Percentiles rank a stretch among this genome's conserved stretches.
phyloP scores from a whole-genome alignment of 2,113 vertebrate genomes.

The Pipa parva region DNA sequence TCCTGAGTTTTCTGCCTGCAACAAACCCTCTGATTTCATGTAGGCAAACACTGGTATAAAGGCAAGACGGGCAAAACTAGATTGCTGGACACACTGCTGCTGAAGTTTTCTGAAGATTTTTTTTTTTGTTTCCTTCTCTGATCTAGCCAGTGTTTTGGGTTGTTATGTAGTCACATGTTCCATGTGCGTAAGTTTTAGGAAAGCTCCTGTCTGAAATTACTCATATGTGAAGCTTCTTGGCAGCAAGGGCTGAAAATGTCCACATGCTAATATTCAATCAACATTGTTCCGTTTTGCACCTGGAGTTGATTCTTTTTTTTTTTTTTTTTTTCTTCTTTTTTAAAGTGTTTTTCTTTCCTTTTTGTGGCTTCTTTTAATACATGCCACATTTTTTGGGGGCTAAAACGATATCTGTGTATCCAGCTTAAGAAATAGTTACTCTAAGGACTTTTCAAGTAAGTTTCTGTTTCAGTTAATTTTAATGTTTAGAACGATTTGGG shows the following conservation, averaged over 20 bases:
- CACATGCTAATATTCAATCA: background rate
- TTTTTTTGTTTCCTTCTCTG: background rate
- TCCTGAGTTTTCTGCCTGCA: slow-evolving; percentile 1
- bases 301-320: background rate
- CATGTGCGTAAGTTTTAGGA: slow-evolving; percentile 21
- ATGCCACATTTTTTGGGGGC: background rate
- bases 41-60: slow-evolving; percentile 16
- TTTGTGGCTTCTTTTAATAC: background rate
- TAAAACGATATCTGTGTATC: background rate
- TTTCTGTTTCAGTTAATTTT: background rate
- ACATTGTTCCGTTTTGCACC: background rate
- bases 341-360: background rate
- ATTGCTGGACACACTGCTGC: background rate
- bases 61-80: background rate
- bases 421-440: background rate
- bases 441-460: background rate
- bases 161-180: slow-evolving; percentile 29
- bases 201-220: slow-evolving; percentile 24
- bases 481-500: too few species aligned
- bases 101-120: background rate
- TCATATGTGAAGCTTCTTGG: slow-evolving; percentile 17
- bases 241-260: slow-evolving; percentile 7
- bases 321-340: background rate
- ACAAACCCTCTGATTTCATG: slow-evolving; percentile 24
- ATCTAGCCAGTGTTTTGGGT: slow-evolving; percentile 5